Evolutionary conservation across 92 coral and sea anemone species (phyloP), one percentile per base, ranked within the genome.

Genomic region (Porites cylindrica): DNA sequence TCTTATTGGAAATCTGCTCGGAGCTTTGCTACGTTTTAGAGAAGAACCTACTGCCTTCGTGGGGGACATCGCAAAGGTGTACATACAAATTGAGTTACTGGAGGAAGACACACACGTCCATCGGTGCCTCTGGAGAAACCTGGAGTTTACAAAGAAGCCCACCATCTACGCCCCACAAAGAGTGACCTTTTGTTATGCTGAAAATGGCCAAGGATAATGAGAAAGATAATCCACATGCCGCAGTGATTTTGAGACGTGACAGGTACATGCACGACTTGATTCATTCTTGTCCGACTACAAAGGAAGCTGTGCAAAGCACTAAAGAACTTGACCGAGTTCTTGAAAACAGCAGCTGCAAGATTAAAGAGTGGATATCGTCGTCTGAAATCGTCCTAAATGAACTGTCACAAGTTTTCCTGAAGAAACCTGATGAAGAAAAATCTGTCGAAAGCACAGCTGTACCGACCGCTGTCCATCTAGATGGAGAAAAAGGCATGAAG

Each of bases 51-150:
- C 32, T 26, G 32, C 32, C 32, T 29, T 29, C 67, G 72, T 62
- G 9, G 82, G 90, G 54, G 92, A 84, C 65, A 83, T 89, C 66
- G 78, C 89, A 8, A 89, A 89, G 81, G 84, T 89, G 92, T 85
- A 78, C 51, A 72, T 85, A 18, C 93, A 90, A 66, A 90, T 89
- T 14, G 38, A 26, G 32, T 29, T 29, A 29, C 32, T 29, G 32
- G 32, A 29, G 32, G 32, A 29, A 29, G 32, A 29, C 32, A 29
- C 32, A 29, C 89, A 78, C 4, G 82, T 89, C 18, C 90, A 89
- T 19, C 77, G 90, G 23, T 89, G 61, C 58, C 86, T 85, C 26
- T 70, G 92, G 89, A 65, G 89, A 72, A 82, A 83, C 68, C 63
- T 89, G 63, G 92, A 88, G 17, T 24, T 54, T 7, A 13, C 92